These are phyloP conservation scores for Tuberolachnus salignus DNA, from an alignment of 2,888 invertebrate genomes.

Conservation along the genomic window DNA sequence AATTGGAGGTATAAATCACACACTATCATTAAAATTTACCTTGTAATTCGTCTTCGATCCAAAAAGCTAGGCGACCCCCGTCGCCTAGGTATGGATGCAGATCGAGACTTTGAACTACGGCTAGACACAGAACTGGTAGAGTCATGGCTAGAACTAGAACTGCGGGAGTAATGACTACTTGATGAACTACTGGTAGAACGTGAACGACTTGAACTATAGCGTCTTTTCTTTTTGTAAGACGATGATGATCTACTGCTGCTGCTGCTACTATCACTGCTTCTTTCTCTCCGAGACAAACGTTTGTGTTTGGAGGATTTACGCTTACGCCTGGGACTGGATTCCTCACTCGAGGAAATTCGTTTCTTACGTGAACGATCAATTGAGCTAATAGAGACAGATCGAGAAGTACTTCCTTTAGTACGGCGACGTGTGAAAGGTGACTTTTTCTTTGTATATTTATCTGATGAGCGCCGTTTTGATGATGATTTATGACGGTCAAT, in stretches of 20 bases:
- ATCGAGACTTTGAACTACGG: constrained; percentile 67
- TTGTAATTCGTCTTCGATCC: constrained; percentile 91
- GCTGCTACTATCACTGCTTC: constrained; percentile 34
- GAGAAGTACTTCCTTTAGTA: constrained; percentile 43
- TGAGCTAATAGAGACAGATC: constrained; percentile 33
- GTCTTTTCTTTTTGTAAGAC: constrained; percentile 48
- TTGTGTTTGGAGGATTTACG: constrained; percentile 45
- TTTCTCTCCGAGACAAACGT: constrained; percentile 32
- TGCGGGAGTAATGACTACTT: constrained; percentile 58
- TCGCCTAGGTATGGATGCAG: constrained; percentile 89
- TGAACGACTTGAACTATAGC: constrained; percentile 44
- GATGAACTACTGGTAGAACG: constrained; percentile 40
- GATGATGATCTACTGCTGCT: constrained; percentile 31
- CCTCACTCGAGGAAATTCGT: constrained; percentile 41
- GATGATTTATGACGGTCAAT: constrained; percentile 26
- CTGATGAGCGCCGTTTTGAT: constrained; percentile 18
- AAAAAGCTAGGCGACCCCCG: constrained; percentile 93
- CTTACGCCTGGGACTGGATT: constrained; percentile 51
- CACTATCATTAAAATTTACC: constrained; percentile 68
- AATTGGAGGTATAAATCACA: constrained; percentile 51
- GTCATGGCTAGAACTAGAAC: constrained; percentile 67
- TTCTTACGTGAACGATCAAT: constrained; percentile 40
- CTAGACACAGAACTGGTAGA: constrained; percentile 63
- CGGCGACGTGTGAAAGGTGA: background rate
- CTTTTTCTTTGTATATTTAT: constrained; percentile 47